Conservation (phyloP, 2,888 invertebrate species). For the Agelastica alni region DNA sequence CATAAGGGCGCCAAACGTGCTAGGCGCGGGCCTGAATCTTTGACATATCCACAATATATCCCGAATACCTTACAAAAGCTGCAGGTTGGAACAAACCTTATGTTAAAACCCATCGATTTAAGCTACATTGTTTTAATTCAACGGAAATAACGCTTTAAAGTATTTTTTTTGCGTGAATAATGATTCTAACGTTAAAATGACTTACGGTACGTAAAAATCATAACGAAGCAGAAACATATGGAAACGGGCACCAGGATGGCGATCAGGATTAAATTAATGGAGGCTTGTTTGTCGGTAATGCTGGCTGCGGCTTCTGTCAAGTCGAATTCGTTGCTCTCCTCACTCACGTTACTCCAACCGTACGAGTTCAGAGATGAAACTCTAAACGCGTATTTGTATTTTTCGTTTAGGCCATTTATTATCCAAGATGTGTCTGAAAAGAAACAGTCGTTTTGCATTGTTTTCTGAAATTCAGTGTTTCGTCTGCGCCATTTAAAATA, state of each 20-base stretch:
- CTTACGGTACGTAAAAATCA: conserved; percentile 61
- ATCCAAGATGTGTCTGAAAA: conserved; percentile 77
- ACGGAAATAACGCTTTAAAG: too few relatives aligned
- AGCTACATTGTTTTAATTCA: too few relatives aligned
- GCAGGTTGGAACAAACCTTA: too few relatives aligned
- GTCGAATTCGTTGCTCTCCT: conserved; percentile 66
- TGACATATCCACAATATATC: too few relatives aligned
- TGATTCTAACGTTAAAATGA: too few relatives aligned
- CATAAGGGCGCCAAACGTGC: too few relatives aligned
- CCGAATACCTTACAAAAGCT: too few relatives aligned
- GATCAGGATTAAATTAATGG: conserved; percentile 62
- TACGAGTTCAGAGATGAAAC: conserved; percentile 79
- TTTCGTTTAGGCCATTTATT: conserved; percentile 67
- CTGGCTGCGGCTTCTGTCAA: conserved; percentile 55
- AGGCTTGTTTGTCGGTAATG: conserved; percentile 60
- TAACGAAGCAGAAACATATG: conserved; percentile 54
- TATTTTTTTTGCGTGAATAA: not conserved
- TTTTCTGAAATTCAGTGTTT: too few relatives aligned
- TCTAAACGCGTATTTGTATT: conserved; percentile 70
- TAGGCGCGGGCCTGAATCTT: too few relatives aligned
- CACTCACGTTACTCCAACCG: conserved; percentile 82
- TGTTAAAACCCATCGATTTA: too few relatives aligned
- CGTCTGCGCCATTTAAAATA: too few relatives aligned
- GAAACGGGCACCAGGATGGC: conserved; percentile 66
- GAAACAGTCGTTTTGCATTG: too few relatives aligned